Conservation (phyloP, 2,113 vertebrate genomes). For the Gallinago paraguaiae region DNA sequence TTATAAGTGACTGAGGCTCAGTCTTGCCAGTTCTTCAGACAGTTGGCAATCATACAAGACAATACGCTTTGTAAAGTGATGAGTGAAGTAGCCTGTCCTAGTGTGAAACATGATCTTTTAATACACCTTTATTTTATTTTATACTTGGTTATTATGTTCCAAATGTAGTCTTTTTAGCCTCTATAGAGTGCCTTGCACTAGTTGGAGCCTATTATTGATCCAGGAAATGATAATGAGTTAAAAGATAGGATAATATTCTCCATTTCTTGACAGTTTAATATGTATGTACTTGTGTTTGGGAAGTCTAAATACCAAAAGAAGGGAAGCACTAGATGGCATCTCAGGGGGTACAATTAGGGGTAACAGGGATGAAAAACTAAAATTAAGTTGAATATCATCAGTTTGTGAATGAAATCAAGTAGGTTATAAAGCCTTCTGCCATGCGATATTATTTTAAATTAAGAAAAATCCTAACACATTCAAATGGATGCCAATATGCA, state of each 20-base stretch:
- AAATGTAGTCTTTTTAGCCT: background rate
- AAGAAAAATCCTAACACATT: background rate
- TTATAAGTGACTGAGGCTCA: background rate
- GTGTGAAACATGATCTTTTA: background rate
- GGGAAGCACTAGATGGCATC: background rate
- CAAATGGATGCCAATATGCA: background rate
- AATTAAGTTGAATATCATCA: background rate
- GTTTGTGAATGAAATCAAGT: background rate
- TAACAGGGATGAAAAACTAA: background rate
- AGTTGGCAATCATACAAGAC: background rate
- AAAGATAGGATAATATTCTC: background rate
- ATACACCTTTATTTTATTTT: background rate
- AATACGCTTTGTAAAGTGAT: background rate
- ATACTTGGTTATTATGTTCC: background rate
- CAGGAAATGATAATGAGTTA: background rate
- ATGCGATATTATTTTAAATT: background rate
- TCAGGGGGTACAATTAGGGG: background rate
- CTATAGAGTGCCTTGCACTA: background rate
- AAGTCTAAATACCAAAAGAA: background rate
- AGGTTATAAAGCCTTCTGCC: background rate
- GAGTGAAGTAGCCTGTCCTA: background rate
- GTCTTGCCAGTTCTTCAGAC: background rate
- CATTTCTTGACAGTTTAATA: background rate
- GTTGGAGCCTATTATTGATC: background rate
- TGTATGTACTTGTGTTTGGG: background rate